Percentiles rank a stretch among this genome's conserved stretches.
Conservation (phyloP, 2,888 invertebrate genomes). For the Glomeris marginata region DNA sequence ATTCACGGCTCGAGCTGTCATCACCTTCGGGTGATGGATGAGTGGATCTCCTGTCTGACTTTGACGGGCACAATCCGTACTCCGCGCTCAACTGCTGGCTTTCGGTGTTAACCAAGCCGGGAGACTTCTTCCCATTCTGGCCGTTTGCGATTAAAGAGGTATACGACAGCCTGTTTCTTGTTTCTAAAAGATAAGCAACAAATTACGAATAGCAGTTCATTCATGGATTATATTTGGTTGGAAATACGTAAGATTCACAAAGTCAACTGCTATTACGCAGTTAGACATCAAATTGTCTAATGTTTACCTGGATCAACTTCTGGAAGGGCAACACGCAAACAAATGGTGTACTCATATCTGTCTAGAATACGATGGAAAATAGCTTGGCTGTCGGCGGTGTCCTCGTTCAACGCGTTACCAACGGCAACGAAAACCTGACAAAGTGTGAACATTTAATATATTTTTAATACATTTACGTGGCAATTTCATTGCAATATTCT, state of each 20-base stretch:
- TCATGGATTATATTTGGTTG: no score
- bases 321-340: slow-evolving; percentile 46
- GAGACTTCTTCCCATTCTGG: no score
- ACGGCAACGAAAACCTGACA: slow-evolving; percentile 28
- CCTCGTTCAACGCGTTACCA: slow-evolving; percentile 35
- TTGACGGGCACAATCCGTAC: background rate
- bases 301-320: slow-evolving; percentile 42
- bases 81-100: slow-evolving; percentile 6
- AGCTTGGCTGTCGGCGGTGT: slow-evolving; percentile 34
- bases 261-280: no score
- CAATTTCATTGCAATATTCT: background rate
- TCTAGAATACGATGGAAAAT: slow-evolving; percentile 39
- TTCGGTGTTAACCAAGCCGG: no score
- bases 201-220: no score
- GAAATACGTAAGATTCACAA: no score
- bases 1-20: background rate
- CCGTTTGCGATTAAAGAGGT: no score
- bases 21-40: no score
- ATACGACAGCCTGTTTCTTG: no score
- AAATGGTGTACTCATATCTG: slow-evolving; percentile 45
- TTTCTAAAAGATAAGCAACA: no score
- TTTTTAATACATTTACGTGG: no score
- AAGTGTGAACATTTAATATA: background rate
- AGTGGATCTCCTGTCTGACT: background rate
- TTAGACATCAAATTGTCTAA: no score